Percentiles rank a stretch among this genome's conserved stretches.
Evolutionary conservation across 1,140 invertebrate genomes (phyloP).

Genomic region (Eurosta solidaginis): DNA sequence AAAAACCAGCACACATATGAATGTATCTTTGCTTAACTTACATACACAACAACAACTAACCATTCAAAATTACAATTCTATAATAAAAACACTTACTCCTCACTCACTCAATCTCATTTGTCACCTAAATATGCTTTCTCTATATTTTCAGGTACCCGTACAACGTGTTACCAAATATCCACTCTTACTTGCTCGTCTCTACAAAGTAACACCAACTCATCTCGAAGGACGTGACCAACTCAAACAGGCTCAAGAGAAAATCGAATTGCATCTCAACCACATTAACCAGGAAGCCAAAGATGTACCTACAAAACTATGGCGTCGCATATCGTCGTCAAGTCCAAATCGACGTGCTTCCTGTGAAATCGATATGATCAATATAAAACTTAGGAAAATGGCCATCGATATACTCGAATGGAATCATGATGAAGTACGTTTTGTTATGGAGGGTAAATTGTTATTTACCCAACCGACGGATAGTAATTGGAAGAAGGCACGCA

Average conservation of each 20-base stretch:
- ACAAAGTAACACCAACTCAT: slow-evolving; percentile 86
- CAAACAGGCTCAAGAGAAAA: slow-evolving; percentile 85
- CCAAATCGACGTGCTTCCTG: slow-evolving; percentile 70
- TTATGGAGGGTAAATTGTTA: slow-evolving; percentile 82
- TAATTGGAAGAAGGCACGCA: slow-evolving; percentile 85
- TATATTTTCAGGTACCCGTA: slow-evolving; percentile 73
- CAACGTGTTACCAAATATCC: slow-evolving; percentile 93
- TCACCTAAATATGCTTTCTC: slow-evolving; percentile 29
- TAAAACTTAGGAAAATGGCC: slow-evolving; percentile 87
- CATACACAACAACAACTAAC: not conserved
- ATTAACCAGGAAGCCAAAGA: slow-evolving; percentile 95
- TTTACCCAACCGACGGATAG: slow-evolving; percentile 87
- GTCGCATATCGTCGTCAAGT: slow-evolving; percentile 81
- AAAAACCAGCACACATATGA: not conserved
- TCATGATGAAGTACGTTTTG: slow-evolving; percentile 85
- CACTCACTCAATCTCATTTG: not conserved
- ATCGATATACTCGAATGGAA: slow-evolving; percentile 92
- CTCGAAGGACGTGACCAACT: slow-evolving; percentile 78
- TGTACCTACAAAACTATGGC: slow-evolving; percentile 86
- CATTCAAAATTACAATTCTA: not conserved
- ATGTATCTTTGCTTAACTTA: not conserved
- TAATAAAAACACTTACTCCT: no score
- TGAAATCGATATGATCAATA: slow-evolving; percentile 84
- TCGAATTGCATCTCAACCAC: slow-evolving; percentile 90
- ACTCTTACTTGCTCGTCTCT: slow-evolving; percentile 82